phyloP scores from a whole-genome alignment of 2,888 invertebrate genomes.

The Rotaria macrura region DNA sequence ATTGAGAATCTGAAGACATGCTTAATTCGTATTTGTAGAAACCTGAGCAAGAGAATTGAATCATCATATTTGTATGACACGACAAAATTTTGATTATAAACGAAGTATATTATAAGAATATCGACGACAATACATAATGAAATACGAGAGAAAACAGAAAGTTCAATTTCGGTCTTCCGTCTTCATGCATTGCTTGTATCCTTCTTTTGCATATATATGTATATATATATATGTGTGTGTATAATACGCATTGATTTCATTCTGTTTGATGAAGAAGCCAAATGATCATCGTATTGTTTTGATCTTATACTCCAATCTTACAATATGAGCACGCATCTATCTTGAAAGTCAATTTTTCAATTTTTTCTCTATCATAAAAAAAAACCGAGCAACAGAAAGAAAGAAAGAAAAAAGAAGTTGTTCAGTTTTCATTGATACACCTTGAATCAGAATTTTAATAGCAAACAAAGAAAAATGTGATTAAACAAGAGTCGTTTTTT shows the following conservation, averaged over 20 bases:
- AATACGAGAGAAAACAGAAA: neutral
- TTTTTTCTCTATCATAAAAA: neutral
- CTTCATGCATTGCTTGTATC: too few species aligned
- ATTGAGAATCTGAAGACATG: too few species aligned
- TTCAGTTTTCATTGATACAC: neutral
- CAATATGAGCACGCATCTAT: neutral
- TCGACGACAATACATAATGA: neutral
- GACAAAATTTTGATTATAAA: too few species aligned
- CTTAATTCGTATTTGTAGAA: too few species aligned
- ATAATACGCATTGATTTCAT: neutral
- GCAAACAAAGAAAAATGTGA: neutral
- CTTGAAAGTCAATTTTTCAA: neutral
- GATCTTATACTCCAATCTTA: neutral
- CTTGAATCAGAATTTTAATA: neutral
- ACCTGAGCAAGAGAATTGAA: too few species aligned
- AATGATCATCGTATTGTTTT: neutral
- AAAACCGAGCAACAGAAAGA: neutral
- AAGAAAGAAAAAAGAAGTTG: neutral
- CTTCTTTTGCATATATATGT: neutral
- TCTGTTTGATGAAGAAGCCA: neutral
- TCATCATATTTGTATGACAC: too few species aligned
- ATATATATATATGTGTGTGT: neutral
- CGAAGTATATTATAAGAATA: too few species aligned
- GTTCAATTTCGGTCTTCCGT: neutral
- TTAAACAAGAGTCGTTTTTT: neutral